A percentile compares a stretch with the other conserved stretches of the same genome.
These are phyloP conservation scores for Neuroscelio doddi DNA, from an alignment of 2,888 invertebrate species.

Conservation along the genomic window DNA sequence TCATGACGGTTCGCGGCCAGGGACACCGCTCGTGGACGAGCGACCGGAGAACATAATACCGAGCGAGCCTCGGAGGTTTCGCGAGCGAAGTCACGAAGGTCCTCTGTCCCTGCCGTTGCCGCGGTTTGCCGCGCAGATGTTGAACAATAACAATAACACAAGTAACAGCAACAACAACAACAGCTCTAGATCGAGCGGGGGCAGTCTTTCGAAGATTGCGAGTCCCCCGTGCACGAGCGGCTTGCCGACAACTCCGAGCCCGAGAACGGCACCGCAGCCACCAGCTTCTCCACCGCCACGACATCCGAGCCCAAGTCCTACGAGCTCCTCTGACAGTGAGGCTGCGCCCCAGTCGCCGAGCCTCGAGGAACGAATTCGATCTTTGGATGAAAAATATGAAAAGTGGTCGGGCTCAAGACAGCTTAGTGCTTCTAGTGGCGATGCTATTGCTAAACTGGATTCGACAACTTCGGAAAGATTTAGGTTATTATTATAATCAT, in stretches of 20 bases:
- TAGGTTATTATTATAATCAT: too few species aligned
- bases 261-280: conserved; percentile 77
- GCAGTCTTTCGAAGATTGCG: conserved; percentile 65
- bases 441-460: conserved; percentile 74
- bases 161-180: conserved; percentile 50
- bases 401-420: conserved; percentile 86
- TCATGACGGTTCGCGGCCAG: conserved; percentile 82
- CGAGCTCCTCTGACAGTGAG: conserved; percentile 79
- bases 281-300: conserved; percentile 79
- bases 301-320: conserved; percentile 84
- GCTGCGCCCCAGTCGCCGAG: conserved; percentile 78
- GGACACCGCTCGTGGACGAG: conserved; percentile 89
- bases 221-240: conserved; percentile 66
- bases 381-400: conserved; percentile 94
- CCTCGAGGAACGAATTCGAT: conserved; percentile 92
- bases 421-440: conserved; percentile 75
- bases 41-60: conserved; percentile 82
- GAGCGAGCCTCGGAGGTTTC: conserved; percentile 82
- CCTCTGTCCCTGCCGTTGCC: conserved; percentile 90
- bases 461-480: conserved; percentile 74
- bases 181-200: conserved; percentile 38
- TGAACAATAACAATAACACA: conserved; percentile 63
- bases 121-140: conserved; percentile 85
- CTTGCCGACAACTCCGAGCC: conserved; percentile 72
- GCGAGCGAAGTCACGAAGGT: conserved; percentile 77